Evolutionary conservation across 2,797 vertebrate genomes (phyloP).

Genomic region (Gallinago solitaria): DNA sequence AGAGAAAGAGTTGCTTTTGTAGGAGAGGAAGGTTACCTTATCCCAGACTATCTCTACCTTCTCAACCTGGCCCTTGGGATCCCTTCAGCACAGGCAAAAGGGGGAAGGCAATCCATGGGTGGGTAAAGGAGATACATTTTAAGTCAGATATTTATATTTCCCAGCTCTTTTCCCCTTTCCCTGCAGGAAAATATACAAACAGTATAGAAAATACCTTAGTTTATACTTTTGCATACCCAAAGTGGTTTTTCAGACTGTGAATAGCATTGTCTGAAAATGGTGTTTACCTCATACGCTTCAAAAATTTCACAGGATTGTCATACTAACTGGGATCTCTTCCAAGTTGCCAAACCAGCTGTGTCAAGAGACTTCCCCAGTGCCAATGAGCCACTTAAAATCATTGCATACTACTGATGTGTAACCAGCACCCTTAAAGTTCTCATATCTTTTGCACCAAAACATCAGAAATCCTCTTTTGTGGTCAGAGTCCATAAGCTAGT

Average conservation of each 20-base stretch:
- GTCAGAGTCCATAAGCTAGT: not conserved
- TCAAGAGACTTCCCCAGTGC: not conserved
- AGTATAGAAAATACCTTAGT: not conserved
- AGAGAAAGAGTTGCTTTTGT: not conserved
- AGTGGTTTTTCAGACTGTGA: not conserved
- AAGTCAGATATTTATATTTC: not conserved
- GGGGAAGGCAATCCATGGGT: not conserved
- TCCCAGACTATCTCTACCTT: not conserved
- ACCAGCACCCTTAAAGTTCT: not conserved
- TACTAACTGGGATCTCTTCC: not conserved
- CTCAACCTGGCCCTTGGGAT: not conserved
- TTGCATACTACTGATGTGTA: not conserved
- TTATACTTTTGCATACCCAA: not conserved
- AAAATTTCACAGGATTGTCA: slow-evolving; percentile 14
- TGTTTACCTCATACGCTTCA: not conserved
- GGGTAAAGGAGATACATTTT: not conserved
- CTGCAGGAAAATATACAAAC: not conserved
- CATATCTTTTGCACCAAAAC: not conserved
- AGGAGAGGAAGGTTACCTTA: not conserved
- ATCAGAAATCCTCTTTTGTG: not conserved
- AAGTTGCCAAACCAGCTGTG: not conserved
- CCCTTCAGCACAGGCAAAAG: not conserved
- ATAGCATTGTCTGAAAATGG: not conserved
- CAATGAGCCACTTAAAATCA: not conserved
- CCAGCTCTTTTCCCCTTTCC: not conserved